phyloP scores from a whole-genome alignment of 2,888 invertebrate genomes.

The Operophtera brumata region DNA sequence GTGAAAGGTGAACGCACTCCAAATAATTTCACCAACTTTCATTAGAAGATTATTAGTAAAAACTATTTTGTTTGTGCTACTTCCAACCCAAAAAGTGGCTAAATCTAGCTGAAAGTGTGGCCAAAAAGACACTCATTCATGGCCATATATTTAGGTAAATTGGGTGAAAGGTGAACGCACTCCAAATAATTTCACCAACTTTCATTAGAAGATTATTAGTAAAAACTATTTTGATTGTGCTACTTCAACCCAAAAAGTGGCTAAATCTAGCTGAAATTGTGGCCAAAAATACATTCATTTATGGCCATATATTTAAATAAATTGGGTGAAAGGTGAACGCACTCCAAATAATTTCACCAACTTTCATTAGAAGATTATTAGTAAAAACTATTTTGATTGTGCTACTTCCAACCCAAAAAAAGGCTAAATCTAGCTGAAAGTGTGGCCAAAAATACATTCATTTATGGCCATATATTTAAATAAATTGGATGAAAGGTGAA shows the following conservation, averaged over 20 bases:
- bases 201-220: not conserved
- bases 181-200: not conserved
- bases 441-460: too few relatives aligned
- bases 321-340: constrained; percentile 58
- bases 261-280: constrained; percentile 5
- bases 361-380: not conserved
- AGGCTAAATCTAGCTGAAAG: constrained; percentile 26
- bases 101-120: constrained; percentile 5
- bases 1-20: constrained; percentile 53
- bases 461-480: too few relatives aligned
- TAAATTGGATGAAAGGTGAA: not conserved
- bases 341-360: constrained; percentile 20
- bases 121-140: constrained; percentile 2
- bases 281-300: constrained; percentile 1
- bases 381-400: too few relatives aligned
- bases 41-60: not conserved
- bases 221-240: too few relatives aligned
- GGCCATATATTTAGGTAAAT: constrained; percentile 39
- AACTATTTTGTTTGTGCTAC: too few relatives aligned
- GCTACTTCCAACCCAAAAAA: too few relatives aligned
- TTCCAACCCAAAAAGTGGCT: constrained; percentile 12
- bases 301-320: constrained; percentile 31
- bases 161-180: constrained; percentile 57
- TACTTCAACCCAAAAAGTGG: constrained; percentile 15
- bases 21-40: not conserved